Evolutionary conservation across 2,888 invertebrate species (phyloP).

Genomic region (Yponomeuta sedellus): DNA sequence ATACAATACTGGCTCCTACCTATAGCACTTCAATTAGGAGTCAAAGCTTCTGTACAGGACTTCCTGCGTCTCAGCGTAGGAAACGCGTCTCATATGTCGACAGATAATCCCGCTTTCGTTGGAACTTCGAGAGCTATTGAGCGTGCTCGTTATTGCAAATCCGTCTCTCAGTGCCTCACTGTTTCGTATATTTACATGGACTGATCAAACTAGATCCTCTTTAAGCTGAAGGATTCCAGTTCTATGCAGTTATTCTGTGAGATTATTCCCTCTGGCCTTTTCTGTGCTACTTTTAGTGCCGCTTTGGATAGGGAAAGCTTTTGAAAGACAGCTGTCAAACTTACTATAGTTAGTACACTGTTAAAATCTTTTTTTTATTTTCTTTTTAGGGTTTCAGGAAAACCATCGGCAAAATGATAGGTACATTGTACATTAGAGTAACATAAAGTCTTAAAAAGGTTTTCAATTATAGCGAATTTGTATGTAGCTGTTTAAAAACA

Average conservation of each 20-base stretch:
- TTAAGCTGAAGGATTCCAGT: neutral
- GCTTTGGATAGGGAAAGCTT: no score
- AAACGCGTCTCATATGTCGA: slow-evolving; percentile 1
- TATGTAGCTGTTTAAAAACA: no score
- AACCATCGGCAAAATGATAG: no score
- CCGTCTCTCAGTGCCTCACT: neutral
- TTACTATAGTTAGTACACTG: no score
- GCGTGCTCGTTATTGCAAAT: neutral
- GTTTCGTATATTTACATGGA: slow-evolving; percentile 8
- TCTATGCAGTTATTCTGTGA: neutral
- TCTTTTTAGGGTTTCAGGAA: no score
- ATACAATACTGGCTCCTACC: no score
- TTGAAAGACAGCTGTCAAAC: no score
- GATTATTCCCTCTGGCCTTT: neutral
- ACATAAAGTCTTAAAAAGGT: no score
- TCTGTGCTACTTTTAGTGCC: neutral
- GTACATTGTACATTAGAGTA: no score
- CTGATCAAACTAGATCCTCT: neutral
- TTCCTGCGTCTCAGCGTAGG: neutral
- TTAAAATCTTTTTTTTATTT: no score
- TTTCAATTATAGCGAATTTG: no score
- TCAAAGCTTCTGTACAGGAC: neutral
- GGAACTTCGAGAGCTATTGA: slow-evolving; percentile 2
- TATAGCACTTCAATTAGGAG: neutral
- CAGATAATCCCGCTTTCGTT: slow-evolving; percentile 8